Conservation (phyloP, 2,888 invertebrate species). For the Andrena haemorrhoa region DNA sequence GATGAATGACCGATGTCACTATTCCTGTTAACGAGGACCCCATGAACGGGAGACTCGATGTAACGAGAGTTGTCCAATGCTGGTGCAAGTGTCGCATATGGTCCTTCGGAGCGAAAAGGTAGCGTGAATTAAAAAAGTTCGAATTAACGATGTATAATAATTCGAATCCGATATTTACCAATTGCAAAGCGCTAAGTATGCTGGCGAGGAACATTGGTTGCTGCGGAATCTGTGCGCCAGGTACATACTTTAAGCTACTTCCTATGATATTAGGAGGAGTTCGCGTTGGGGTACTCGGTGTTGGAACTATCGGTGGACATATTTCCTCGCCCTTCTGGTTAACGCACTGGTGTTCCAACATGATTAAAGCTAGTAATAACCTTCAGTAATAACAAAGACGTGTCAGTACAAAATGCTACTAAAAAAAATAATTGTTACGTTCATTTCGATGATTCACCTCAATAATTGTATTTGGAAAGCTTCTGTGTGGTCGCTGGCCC, state of each 20-base stretch:
- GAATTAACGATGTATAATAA: not conserved
- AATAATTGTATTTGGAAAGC: slow-evolving; percentile 89
- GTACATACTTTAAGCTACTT: slow-evolving; percentile 87
- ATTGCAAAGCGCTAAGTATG: slow-evolving; percentile 91
- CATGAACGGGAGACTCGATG: slow-evolving; percentile 92
- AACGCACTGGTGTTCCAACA: slow-evolving; percentile 90
- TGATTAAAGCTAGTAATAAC: slow-evolving; percentile 90
- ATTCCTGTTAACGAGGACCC: slow-evolving; percentile 91
- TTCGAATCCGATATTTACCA: slow-evolving; percentile 74
- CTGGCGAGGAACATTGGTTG: slow-evolving; percentile 94
- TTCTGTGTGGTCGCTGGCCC: slow-evolving; percentile 88
- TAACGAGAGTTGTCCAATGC: slow-evolving; percentile 93
- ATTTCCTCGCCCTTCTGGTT: slow-evolving; percentile 85
- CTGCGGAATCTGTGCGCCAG: slow-evolving; percentile 89
- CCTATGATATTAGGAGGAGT: slow-evolving; percentile 79
- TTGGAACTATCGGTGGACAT: slow-evolving; percentile 67
- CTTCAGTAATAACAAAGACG: slow-evolving; percentile 78
- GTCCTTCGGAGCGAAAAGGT: slow-evolving; percentile 83
- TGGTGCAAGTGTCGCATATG: slow-evolving; percentile 91
- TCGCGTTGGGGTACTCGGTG: slow-evolving; percentile 77
- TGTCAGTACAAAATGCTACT: not conserved
- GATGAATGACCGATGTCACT: slow-evolving; percentile 91
- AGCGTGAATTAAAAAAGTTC: not conserved
- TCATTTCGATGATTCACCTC: slow-evolving; percentile 82
- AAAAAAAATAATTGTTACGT: not conserved